Base-by-base conservation (phyloP, 2,113 vertebrate genomes). In the Phylloscopus whistleri region DNA sequence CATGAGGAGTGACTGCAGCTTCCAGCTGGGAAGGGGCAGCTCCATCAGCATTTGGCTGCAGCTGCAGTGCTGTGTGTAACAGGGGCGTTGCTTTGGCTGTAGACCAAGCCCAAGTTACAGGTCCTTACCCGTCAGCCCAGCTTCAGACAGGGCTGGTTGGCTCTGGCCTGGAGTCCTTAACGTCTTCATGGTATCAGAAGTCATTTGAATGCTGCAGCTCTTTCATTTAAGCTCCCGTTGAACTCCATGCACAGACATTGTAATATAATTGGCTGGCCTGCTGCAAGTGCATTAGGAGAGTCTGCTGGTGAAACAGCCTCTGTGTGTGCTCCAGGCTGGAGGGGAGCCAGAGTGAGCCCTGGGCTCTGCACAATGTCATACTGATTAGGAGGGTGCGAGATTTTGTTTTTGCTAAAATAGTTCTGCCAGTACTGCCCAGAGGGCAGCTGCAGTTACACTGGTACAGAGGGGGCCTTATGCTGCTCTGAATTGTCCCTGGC, bases 391-490 rank as follows among this genome's bases (percentile, higher is more conserved):
- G 88, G 79, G 83, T 26, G 75, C 2, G 3, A 84, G 84, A 62
- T 91, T 95, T 95, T 60, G 72, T 53, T 68, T 92, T 74, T 59
- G 66, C 87, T 93, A 44, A 68, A 87, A 84, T 18, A 28, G 56
- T 87, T 87, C 73, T 81, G 63, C 87, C 84, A 64, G 80, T 64
- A 53, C 58, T 69, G 87, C 66, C 87, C 7, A 0, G 84, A 64
- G 87, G 85, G 78, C 95, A 95, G 91, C 93, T 96, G 91, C 82
- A 46, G 78, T 80, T 55, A 4, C 10, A 2, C 31, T 70, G 90
- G 35, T 43, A 91, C 92, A 96, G 92, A 95, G 90, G 21, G 39
- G 41, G 26, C 90, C 87, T 95, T 96, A 67, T 90, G 55, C 79
- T 28, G 2, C 77, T 49, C 43, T 56, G 81, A 77, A 37, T 89